Conservation (phyloP, 2,113 vertebrate species). For the Leucoraja erinaceus region DNA sequence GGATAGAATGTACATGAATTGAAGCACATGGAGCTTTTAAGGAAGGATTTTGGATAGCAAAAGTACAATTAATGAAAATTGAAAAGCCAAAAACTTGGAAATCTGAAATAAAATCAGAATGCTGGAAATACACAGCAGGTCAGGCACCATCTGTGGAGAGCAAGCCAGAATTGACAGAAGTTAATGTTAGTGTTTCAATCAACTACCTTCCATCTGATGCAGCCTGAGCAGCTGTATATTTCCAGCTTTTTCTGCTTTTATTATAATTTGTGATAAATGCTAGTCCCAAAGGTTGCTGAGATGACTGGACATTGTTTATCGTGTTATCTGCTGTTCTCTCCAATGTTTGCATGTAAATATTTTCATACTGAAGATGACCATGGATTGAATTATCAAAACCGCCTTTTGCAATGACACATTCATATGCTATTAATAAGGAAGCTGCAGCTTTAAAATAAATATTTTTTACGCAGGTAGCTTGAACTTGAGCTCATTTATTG, state of each 20-base stretch:
- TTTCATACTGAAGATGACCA: neutral
- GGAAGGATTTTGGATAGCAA: neutral
- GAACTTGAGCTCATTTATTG: neutral
- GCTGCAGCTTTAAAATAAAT: neutral
- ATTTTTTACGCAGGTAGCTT: neutral
- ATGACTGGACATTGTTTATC: slow-evolving; percentile 23
- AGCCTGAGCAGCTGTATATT: no score
- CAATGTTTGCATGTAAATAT: neutral
- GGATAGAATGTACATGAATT: neutral
- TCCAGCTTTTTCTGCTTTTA: no score
- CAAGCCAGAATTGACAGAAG: no score
- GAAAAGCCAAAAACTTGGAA: no score
- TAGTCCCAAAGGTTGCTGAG: neutral
- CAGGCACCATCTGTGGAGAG: no score
- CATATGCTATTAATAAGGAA: neutral
- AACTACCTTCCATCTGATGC: no score
- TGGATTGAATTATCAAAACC: neutral
- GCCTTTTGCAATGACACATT: neutral
- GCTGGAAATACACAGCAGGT: no score
- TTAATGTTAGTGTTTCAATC: no score
- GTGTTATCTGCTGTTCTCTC: neutral
- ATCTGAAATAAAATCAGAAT: no score
- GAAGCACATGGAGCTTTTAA: neutral
- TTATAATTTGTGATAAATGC: neutral
- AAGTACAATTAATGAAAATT: neutral